phyloP scores from a whole-genome alignment of 2,888 invertebrate genomes.

The Eucriotettix oculatus region DNA sequence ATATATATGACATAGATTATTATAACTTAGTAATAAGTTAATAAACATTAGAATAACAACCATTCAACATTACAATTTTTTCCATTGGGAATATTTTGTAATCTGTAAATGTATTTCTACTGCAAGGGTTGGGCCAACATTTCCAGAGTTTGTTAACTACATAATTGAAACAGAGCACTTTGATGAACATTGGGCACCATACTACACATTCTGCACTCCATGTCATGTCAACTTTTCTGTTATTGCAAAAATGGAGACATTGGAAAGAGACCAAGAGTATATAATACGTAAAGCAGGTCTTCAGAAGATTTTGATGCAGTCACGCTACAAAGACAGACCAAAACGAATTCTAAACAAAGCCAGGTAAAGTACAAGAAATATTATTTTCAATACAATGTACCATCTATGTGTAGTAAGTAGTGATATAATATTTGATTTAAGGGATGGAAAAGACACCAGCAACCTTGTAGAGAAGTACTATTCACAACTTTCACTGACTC shows the following conservation, averaged over 20 bases:
- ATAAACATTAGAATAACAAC: too few relatives aligned
- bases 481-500: conserved; percentile 33
- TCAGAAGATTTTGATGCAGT: conserved; percentile 28
- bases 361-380: neutral
- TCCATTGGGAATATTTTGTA: too few relatives aligned
- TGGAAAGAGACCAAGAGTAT: conserved; percentile 39
- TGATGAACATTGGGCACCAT: conserved; percentile 50
- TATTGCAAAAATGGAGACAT: conserved; percentile 45
- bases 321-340: conserved; percentile 1
- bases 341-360: conserved; percentile 3
- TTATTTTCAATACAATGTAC: neutral
- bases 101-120: neutral
- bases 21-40: too few relatives aligned
- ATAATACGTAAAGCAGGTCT: conserved; percentile 41
- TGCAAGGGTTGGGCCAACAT: conserved; percentile 31
- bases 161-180: conserved; percentile 14
- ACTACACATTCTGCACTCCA: conserved; percentile 45
- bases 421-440: neutral
- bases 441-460: conserved; percentile 34
- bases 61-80: too few relatives aligned
- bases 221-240: conserved; percentile 47
- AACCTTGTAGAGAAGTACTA: conserved; percentile 30
- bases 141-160: conserved; percentile 17
- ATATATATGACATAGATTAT: too few relatives aligned
- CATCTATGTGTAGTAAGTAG: neutral